phyloP scores from a whole-genome alignment of 35 echinoderm and acorn worm genomes.

The Nesometra sesokonis region DNA sequence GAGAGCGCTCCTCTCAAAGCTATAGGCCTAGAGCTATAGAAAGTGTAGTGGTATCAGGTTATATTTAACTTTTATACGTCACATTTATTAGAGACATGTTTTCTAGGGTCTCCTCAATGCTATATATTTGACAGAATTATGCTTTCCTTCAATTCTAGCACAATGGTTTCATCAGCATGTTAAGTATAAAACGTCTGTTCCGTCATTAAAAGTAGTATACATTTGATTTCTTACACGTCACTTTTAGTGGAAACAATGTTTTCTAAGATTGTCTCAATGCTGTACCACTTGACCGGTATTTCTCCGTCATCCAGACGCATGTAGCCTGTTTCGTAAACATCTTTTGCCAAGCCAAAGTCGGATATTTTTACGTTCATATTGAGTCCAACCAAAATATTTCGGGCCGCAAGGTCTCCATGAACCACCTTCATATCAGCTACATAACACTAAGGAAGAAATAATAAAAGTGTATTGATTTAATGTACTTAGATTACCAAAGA shows the following conservation, averaged over 20 bases:
- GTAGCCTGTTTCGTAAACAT: constrained; percentile 13
- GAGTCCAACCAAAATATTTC: constrained; percentile 11
- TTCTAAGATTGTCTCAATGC: constrained; percentile 4
- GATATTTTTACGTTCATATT: constrained; percentile 11
- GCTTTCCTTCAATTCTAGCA: no score
- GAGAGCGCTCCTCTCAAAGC: no score
- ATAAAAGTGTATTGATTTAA: neutral
- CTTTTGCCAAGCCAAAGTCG: constrained; percentile 22
- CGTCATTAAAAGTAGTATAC: no score
- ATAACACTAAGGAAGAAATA: constrained; percentile 3
- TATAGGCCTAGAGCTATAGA: no score
- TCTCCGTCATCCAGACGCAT: neutral
- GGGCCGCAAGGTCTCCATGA: constrained; percentile 23
- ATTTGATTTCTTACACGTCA: constrained; percentile 12
- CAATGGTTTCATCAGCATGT: no score
- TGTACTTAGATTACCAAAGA: no score
- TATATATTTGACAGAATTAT: no score
- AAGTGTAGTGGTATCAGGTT: no score
- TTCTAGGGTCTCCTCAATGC: no score
- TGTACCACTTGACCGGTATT: constrained; percentile 20
- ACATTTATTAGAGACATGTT: no score
- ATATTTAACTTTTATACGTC: no score
- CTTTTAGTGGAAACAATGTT: constrained; percentile 8
- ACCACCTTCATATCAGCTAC: constrained; percentile 6
- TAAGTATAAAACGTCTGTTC: no score